Evolutionary conservation across 35 echinoderm and acorn worm genomes (phyloP), one percentile per base, ranked within the genome.

Genomic region (Lytechinus variegatus): DNA sequence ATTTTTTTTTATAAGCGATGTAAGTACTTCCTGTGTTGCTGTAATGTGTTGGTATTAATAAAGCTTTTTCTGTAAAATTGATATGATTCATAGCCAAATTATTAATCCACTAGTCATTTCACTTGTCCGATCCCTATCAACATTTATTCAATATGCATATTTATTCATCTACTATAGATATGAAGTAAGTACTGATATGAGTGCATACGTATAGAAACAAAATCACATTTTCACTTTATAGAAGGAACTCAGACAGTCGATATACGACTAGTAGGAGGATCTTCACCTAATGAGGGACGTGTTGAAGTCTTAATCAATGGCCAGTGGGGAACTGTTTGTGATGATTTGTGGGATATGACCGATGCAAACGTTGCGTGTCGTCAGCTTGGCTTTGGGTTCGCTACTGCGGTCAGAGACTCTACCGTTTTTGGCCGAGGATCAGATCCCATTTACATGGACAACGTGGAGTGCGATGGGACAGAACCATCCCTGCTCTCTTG

Each of bases 251-350:
- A 24, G 21, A 24, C 21, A n/a, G 21, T 19, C 0, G 66, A 24
- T 16, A 21, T 96, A 60, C 95, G 92, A 53, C 92, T 96, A 13
- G 92, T 16, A 19, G 95, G 89, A 8, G 92, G 93, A 7, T 87
- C 92, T 60, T 66, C 61, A 11, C 92, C 54, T 54, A 14, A 56
- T n/a, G 91, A 96, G 54, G 95, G 95, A 2, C 91, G 95, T 4
- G 92, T 96, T 27, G 95, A 94, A 87, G 28, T 96, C 71, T 55
- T 94, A 27, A 88, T 56, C 9, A 87, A 96, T 19, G 92, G 86
- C 54, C 19, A 94, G 66, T 96, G 95, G 95, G 95, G 95, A 54
- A 96, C 95, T 10, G 54, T 96, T 16, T 96, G 95, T 52, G 95
- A 96, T 52, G 95, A 96, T 57, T 4, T 87, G 13, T 96, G 95